phyloP scores from a whole-genome alignment of 2,113 vertebrate genomes.

The Tamias sibiricus region DNA sequence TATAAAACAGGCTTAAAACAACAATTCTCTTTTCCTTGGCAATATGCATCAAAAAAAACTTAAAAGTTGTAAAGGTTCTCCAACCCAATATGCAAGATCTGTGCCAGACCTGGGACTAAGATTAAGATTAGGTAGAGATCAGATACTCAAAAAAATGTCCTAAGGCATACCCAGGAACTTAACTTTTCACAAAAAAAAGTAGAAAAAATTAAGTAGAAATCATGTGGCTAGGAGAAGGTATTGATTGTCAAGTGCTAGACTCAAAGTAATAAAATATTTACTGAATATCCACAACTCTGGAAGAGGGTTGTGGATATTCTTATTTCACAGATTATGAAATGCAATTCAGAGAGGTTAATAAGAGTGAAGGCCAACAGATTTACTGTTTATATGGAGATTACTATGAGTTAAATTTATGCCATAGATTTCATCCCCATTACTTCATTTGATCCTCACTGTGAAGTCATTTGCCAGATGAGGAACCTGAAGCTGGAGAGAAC shows the following conservation, averaged over 20 bases:
- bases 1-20: slow-evolving; percentile 21
- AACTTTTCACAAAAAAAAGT: not conserved
- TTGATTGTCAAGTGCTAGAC: not conserved
- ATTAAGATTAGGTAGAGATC: not conserved
- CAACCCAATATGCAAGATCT: not conserved
- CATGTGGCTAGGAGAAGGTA: not conserved
- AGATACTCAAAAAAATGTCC: not conserved
- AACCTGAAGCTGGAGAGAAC: not conserved
- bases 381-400: not conserved
- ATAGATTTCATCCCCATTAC: not conserved
- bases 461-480: not conserved
- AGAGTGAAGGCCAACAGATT: not conserved
- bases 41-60: not conserved
- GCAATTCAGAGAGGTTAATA: not conserved
- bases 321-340: not conserved
- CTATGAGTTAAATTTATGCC: not conserved
- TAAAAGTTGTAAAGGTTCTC: not conserved
- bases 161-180: not conserved
- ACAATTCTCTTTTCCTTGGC: slow-evolving; percentile 1
- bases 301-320: not conserved
- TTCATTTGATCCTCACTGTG: not conserved
- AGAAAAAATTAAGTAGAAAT: not conserved
- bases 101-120: not conserved
- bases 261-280: not conserved
- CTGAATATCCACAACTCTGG: not conserved